Evolutionary conservation across 2,113 vertebrate species (phyloP), one percentile per base, ranked within the genome.

Genomic region (Apistogramma diplotaenia): DNA sequence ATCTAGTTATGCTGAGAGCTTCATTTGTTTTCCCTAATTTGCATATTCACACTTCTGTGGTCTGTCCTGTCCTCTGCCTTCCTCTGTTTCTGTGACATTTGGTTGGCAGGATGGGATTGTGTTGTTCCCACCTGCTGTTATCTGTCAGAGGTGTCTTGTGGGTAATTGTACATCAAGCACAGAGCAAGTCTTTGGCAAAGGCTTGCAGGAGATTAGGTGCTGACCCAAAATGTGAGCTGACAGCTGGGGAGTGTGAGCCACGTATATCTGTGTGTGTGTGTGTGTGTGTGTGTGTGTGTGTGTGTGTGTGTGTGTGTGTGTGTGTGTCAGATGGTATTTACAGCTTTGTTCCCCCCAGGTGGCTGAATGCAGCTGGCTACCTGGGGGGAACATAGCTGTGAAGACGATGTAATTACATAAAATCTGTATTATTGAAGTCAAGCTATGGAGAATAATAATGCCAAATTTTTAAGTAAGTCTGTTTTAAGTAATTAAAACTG

Each of bases 51-150:
- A 49, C 62, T 70, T 70, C 43, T 18, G 10, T 25, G 13, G 18
- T 27, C 16, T 62, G 79, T 61, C 78, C 37, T 21, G 43, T 40
- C 18, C 40, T 27, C 40, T 53, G 40, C 25, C 51, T 10, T 29
- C 13, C 1, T 60, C 23, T 60, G 40, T 79, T n/a, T 33, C 29
- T 37, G 23, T 87, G 75, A 76, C 84, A 85, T 88, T 89, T 82
- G 78, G 58, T 60, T 60, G 31, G 72, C 80, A 46, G 84, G 43
- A 18, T 23, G 83, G 81, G 83, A 73, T 60, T 79, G 83, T 89
- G 84, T 84, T 76, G 76, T 83, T 53, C 35, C 82, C 93, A 93
- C 84, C 93, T 94, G 93, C 76, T 80, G 82, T 73, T 78, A 90
- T 78, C 85, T 19, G 71, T 94, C 85, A 84, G 54, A 58, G 72